Base-by-base conservation (phyloP, 2,113 vertebrate genomes). In the Notothenia rossii region DNA sequence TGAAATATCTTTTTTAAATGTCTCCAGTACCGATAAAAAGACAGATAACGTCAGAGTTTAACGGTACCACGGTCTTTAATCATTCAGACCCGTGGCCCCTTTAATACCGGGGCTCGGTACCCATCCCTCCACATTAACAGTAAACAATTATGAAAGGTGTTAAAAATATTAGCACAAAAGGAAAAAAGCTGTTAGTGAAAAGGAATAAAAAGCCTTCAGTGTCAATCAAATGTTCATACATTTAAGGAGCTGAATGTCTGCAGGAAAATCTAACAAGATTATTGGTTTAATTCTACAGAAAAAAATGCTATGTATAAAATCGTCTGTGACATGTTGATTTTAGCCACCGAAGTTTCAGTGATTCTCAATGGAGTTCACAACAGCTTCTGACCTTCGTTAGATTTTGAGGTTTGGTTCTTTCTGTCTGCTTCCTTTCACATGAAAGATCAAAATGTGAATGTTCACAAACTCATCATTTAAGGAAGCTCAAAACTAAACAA, bases 371-470 rank as follows among this genome's bases (percentile, higher is more conserved):
- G 45, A 15, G 60, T 77, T 73, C 36, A 51, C 14, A 70, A 15
- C 7, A 62, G 15, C 13, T 50, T 56, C 29, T 56, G 69, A 73
- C 43, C 75, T n/a, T 22, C 1, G 5, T 29, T 25, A 45, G 59
- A 69, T 63, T 51, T 81, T 65, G 49, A 56, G 9, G 53, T 69
- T 75, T 75, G 56, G 9, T 5, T 25, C 20, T 59, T 66, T 50
- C 71, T 72, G 40, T 62, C 14, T 0, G 22, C 60, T 69, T 88
- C 63, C 72, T 82, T 84, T 85, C 72, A 79, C 79, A 88, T 49
- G 58, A 61, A 68, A 75, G 72, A 82, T 76, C 46, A 79, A 74
- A 82, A 49, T 67, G 13, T 7, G 1, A 62, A 36, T n/a, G 33
- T 79, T 72, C 65, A 46, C 75, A 79, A 82, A 79, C 17, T 59